Evolutionary conservation across 1,140 invertebrate genomes (phyloP), one percentile per base, ranked within the genome.

Genomic region (Apolygus lucorum): DNA sequence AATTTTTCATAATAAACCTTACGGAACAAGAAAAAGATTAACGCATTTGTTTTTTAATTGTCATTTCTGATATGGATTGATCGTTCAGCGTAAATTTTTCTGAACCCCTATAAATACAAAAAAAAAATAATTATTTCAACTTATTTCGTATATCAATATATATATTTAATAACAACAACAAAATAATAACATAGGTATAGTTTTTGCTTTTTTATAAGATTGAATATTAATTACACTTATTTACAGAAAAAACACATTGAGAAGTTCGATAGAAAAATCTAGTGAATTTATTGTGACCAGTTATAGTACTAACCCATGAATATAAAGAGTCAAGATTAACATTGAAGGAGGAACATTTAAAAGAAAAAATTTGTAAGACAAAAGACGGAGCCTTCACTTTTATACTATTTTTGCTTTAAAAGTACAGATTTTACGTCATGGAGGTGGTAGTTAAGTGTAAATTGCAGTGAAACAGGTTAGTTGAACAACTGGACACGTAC

Each of bases 151-250:
- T 67, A 70, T 67, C 63, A 52, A 63, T 54, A 67, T 70, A 70
- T 54, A 64, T 69, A 69, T 69, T 29, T 67, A 59, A 70, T 65
- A 70, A 70, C 69, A 70, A 70, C 65, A 70, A 70, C 64, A 70
- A 67, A 70, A 70, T 59, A 68, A 69, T 59, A 70, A 67, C 65
- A 54, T 67, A 66, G 64, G 21, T 67, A 49, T 52, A 65, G 8
- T 65, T 65, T 14, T 42, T 25, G 25, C 28, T 65, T 65, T 27
- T 27, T n/a, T 65, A 25, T 11, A 27, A 28, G 27, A 28, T 2
- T 65, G 8, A 24, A n/a, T n/a, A n/a, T n/a, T 68, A 59, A 4
- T 52, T 68, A 52, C 42, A 68, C n/a, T 21, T 68, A 59, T 49
- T 13, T 67, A 49, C 66, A 67, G n/a, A 49, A 22, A 42, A 28